Conservation (phyloP, 1,140 invertebrate species). For the Tetranychus cinnabarinus region DNA sequence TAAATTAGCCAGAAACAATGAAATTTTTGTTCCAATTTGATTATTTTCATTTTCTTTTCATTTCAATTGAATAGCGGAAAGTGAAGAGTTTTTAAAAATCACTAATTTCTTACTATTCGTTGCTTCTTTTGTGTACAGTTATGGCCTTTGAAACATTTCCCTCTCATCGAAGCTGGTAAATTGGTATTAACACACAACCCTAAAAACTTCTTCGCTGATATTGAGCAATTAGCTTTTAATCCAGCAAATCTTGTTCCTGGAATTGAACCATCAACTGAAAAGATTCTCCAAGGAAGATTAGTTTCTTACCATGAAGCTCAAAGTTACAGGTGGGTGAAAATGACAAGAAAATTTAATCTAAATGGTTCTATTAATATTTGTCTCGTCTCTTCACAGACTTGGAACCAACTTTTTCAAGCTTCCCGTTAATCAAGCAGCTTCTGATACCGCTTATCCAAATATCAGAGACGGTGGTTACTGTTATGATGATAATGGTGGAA, state of each 20-base stretch:
- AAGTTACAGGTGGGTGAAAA: slow-evolving; percentile 37
- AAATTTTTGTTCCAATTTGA: too few species aligned
- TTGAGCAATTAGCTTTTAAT: slow-evolving; percentile 84
- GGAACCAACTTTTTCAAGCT: slow-evolving; percentile 44
- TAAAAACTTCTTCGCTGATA: slow-evolving; percentile 66
- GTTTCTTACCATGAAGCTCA: slow-evolving; percentile 89
- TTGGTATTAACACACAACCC: slow-evolving; percentile 70
- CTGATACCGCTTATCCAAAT: slow-evolving; percentile 18
- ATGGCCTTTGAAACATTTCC: slow-evolving; percentile 45
- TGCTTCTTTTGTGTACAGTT: background rate
- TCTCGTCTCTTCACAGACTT: slow-evolving; percentile 34
- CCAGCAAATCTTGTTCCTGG: slow-evolving; percentile 74
- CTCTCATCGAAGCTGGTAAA: slow-evolving; percentile 71
- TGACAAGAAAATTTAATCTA: too few species aligned
- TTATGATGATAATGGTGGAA: slow-evolving; percentile 10
- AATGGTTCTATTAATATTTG: slow-evolving; percentile 50
- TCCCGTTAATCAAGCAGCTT: background rate
- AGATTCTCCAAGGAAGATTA: slow-evolving; percentile 65
- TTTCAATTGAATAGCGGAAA: too few species aligned
- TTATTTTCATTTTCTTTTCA: too few species aligned
- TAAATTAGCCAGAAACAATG: too few species aligned
- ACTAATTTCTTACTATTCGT: background rate
- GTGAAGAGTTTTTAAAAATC: too few species aligned
- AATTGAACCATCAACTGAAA: slow-evolving; percentile 74
- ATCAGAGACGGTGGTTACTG: slow-evolving; percentile 57